phyloP scores from a whole-genome alignment of 2,888 invertebrate species.

The Drosophila neutralis region DNA sequence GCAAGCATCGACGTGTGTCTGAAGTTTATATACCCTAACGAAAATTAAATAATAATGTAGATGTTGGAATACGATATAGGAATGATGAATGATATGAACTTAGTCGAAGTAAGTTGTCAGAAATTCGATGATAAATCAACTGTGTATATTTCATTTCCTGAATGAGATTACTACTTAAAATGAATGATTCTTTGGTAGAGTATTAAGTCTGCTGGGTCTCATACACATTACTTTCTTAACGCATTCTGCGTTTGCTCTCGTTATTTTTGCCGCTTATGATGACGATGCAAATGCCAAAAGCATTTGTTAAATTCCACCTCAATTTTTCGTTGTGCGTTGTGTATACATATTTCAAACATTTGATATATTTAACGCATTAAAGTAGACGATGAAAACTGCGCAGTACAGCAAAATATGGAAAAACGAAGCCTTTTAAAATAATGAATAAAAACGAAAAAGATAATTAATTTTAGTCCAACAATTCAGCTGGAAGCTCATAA shows the following conservation, averaged over 20 bases:
- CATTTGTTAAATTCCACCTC: constrained; percentile 1
- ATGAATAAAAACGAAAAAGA: not conserved
- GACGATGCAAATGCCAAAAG: constrained; percentile 18
- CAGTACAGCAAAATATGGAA: not conserved
- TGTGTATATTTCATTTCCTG: not conserved
- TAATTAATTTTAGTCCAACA: not conserved
- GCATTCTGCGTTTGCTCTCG: constrained; percentile 18
- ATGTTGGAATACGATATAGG: not conserved
- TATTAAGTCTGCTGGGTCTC: constrained; percentile 19
- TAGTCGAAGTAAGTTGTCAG: not conserved
- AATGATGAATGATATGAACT: not conserved
- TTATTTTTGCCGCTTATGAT: not conserved
- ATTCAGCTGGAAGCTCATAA: not conserved
- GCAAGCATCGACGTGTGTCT: not conserved
- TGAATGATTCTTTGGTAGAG: not conserved
- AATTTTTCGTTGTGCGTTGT: not conserved
- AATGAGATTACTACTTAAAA: not conserved
- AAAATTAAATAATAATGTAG: not conserved
- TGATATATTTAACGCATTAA: constrained; percentile 11
- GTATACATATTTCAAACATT: not conserved
- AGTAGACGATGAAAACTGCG: constrained; percentile 14
- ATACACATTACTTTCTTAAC: constrained; percentile 1
- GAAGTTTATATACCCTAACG: constrained; percentile 9
- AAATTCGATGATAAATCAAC: not conserved
- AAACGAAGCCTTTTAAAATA: not conserved